Conservation (phyloP, 1,140 invertebrate species). For the Coelopa frigida region DNA sequence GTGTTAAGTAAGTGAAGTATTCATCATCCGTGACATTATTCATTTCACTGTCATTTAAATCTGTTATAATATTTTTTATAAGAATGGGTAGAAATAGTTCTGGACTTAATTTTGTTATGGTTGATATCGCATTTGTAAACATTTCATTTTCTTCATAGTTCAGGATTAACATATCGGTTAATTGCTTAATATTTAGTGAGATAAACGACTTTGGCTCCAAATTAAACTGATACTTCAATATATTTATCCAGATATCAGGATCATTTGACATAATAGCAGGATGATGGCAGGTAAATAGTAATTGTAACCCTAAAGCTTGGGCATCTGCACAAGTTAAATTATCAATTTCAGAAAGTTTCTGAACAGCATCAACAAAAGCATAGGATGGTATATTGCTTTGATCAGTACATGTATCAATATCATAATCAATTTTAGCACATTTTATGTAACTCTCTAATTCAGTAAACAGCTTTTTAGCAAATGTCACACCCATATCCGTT, state of each 20-base stretch:
- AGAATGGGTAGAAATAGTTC: conserved; percentile 55
- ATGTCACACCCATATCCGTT: conserved; percentile 36
- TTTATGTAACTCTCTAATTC: conserved; percentile 56
- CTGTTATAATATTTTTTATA: conserved; percentile 49
- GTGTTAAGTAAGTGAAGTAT: conserved; percentile 81
- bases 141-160: conserved; percentile 29
- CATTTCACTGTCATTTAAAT: conserved; percentile 61
- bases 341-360: conserved; percentile 28
- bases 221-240: conserved; percentile 22
- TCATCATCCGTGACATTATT: conserved; percentile 75
- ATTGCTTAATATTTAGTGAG: conserved; percentile 18
- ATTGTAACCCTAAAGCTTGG: conserved; percentile 52
- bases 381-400: conserved; percentile 43
- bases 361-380: conserved; percentile 31
- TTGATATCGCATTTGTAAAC: conserved; percentile 59
- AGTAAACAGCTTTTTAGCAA: conserved; percentile 50
- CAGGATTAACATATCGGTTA: conserved; percentile 24
- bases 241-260: conserved; percentile 34
- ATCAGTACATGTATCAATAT: conserved; percentile 38
- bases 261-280: conserved; percentile 51
- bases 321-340: conserved; percentile 48
- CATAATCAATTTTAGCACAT: conserved; percentile 49
- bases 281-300: conserved; percentile 61
- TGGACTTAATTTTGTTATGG: conserved; percentile 57
- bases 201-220: conserved; percentile 27